Conservation (phyloP, 2,797 vertebrate species). For the Garrulus glandarius region DNA sequence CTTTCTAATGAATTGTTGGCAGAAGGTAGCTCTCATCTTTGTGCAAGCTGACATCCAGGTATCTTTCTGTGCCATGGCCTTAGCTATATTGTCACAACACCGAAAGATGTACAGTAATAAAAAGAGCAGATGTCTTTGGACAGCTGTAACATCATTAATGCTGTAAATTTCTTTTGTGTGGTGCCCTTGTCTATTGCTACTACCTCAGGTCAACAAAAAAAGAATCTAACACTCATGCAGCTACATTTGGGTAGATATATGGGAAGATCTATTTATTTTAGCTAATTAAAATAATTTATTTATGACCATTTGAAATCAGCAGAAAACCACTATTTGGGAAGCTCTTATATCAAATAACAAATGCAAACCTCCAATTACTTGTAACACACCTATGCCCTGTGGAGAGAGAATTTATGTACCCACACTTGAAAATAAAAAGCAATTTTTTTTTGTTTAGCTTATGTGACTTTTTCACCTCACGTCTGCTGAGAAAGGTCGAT, state of each 20-base stretch:
- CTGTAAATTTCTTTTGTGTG: background rate
- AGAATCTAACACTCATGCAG: background rate
- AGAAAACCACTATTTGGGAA: background rate
- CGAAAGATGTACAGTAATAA: background rate
- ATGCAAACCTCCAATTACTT: background rate
- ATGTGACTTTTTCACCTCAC: background rate
- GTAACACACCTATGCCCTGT: background rate
- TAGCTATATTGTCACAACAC: background rate
- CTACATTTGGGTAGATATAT: background rate
- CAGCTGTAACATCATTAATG: background rate
- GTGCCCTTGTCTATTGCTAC: background rate
- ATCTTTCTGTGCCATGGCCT: background rate
- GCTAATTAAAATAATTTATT: background rate
- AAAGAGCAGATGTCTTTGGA: slow-evolving; percentile 8
- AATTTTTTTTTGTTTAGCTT: background rate
- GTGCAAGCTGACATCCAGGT: background rate
- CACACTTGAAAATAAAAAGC: background rate
- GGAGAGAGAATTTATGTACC: background rate
- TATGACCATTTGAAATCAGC: background rate
- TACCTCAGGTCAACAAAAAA: background rate
- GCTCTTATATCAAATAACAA: background rate
- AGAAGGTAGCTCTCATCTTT: background rate
- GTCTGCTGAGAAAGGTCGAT: background rate
- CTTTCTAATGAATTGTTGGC: background rate
- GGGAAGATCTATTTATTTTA: background rate